phyloP scores from a whole-genome alignment of 2,888 invertebrate genomes.

The Sesia apiformis region DNA sequence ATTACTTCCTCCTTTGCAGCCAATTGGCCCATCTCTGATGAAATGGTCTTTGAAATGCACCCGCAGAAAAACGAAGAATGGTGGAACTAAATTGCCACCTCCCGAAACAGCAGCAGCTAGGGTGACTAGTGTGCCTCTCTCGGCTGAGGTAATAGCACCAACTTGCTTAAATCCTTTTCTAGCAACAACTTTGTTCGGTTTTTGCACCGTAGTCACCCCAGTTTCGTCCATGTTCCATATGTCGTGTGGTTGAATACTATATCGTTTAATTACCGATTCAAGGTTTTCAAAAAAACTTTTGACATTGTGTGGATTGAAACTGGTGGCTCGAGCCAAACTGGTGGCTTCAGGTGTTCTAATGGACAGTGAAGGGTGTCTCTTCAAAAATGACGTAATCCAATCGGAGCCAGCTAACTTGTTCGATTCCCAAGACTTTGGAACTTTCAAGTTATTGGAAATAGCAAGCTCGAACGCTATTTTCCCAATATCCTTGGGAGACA shows the following conservation, averaged over 20 bases:
- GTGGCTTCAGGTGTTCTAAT: background rate
- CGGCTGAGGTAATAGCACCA: slow-evolving; percentile 1
- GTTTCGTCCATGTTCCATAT: too few species aligned
- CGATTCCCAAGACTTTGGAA: too few species aligned
- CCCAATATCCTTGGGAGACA: too few species aligned
- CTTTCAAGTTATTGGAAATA: too few species aligned
- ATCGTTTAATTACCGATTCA: background rate
- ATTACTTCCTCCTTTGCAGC: too few species aligned
- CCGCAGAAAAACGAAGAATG: background rate
- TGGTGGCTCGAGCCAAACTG: background rate
- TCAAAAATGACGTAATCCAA: background rate
- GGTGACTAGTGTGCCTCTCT: slow-evolving; percentile 1
- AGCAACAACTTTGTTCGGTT: too few species aligned
- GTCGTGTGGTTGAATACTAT: too few species aligned
- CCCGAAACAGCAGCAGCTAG: background rate
- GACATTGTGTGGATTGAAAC: slow-evolving; percentile 8
- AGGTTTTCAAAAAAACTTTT: slow-evolving; percentile 11
- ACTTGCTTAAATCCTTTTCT: slow-evolving; percentile 10
- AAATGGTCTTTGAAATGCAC: slow-evolving; percentile 14
- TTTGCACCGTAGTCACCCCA: too few species aligned
- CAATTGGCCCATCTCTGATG: slow-evolving; percentile 20
- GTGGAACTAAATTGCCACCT: background rate
- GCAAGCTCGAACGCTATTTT: too few species aligned
- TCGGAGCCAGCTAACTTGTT: background rate
- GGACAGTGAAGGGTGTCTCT: background rate